Evolutionary conservation across 2,888 invertebrate genomes (phyloP), one percentile per base, ranked within the genome.

Genomic region (Cynaeus angustus): DNA sequence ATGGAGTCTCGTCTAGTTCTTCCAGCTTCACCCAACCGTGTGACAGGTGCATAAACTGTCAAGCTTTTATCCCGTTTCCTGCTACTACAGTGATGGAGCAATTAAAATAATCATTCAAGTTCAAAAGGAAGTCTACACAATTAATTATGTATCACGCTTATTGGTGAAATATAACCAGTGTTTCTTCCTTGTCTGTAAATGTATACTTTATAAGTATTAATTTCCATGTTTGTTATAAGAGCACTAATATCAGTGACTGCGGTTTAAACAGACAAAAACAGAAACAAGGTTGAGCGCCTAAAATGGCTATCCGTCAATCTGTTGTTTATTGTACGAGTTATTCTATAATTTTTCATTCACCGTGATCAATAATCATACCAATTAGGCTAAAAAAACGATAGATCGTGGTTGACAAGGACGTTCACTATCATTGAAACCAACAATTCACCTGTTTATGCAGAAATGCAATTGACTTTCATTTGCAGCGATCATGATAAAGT

Each of bases 231-330:
- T 38, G n/a, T 9, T 53, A 41, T 46, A 26, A 41, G 38, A 46
- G 10, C 50, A 41, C 45, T 33, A 43, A 50, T 43, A 53, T 68
- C 53, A 53, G 21, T 68, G 21, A 12, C 62, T 68, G 68, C 28
- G 68, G 68, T 68, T 64, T 61, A 28, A 52, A 26, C 21, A 9
- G 38, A 38, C 16, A 16, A 68, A 62, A 68, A 68, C 46, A 68
- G 55, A 62, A 62, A 64, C 68, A 68, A 68, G 68, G 68, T 62
- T 62, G 33, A 53, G 38, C 52, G 43, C 33, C 53, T 41, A 41
- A 66, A 66, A 56, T 26, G 45, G 46, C 28, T 56, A 45, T 66
- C 43, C 45, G 61, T 58, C 58, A 53, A 56, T 58, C 43, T 28
- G 21, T 37, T 59, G 46, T 58, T 58, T 45, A 59, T 45, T 59